These are phyloP conservation scores for Syritta pipiens DNA, from an alignment of 2,888 invertebrate species.

Conservation along the genomic window DNA sequence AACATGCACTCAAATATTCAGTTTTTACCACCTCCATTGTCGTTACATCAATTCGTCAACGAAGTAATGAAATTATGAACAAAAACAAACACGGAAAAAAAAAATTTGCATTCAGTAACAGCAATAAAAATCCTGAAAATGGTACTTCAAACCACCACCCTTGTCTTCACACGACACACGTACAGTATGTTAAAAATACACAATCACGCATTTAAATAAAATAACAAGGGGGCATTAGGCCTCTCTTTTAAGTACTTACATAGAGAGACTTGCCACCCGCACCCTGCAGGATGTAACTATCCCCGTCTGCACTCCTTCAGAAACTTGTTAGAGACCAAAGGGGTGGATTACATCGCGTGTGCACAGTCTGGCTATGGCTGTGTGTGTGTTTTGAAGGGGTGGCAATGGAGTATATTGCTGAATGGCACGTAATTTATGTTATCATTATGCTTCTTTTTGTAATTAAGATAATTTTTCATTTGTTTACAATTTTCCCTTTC, in stretches of 20 bases:
- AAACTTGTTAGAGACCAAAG: conserved; percentile 15
- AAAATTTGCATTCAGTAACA: background rate
- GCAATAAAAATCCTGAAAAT: conserved; percentile 1
- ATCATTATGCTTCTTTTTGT: conserved; percentile 55
- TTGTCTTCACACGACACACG: too few relatives aligned
- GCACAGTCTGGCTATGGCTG: background rate
- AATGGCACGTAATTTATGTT: conserved; percentile 64
- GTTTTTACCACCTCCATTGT: too few relatives aligned
- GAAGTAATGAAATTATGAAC: background rate
- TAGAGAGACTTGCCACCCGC: too few relatives aligned
- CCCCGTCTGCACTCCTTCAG: conserved; percentile 49
- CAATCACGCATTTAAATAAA: conserved; percentile 23
- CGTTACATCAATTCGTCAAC: background rate
- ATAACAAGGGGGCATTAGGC: background rate
- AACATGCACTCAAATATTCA: too few relatives aligned
- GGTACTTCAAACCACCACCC: too few relatives aligned
- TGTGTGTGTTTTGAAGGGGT: conserved; percentile 13
- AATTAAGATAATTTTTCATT: conserved; percentile 67
- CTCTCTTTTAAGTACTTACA: background rate
- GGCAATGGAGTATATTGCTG: conserved; percentile 23
- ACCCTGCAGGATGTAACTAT: conserved; percentile 14
- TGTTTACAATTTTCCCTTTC: conserved; percentile 31
- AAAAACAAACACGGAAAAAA: too few relatives aligned
- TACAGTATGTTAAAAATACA: background rate
- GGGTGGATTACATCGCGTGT: background rate